Percentiles rank a stretch among this genome's conserved stretches.
Evolutionary conservation across 2,888 invertebrate species (phyloP).

Genomic region (Drosophila pegasa): DNA sequence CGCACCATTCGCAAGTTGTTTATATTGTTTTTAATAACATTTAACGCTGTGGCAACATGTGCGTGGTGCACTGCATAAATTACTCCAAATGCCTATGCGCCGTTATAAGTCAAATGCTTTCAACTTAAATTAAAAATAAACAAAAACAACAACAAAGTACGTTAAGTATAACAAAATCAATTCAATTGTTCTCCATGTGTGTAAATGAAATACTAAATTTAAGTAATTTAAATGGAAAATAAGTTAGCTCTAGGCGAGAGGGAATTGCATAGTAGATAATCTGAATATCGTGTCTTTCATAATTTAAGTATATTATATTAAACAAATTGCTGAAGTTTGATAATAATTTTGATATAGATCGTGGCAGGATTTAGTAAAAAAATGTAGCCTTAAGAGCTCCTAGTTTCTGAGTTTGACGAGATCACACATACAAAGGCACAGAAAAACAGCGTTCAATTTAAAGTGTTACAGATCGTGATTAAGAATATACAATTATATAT

Average conservation of each 20-base stretch:
- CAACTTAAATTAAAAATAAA: constrained; percentile 33
- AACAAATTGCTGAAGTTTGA: not conserved
- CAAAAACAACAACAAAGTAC: not conserved
- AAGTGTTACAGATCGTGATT: not conserved
- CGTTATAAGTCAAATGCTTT: constrained; percentile 51
- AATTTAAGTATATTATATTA: too few relatives aligned
- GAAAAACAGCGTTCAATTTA: not conserved
- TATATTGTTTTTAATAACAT: constrained; percentile 79
- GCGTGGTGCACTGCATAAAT: constrained; percentile 67
- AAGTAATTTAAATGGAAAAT: not conserved
- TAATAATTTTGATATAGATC: too few relatives aligned
- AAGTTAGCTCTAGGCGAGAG: not conserved
- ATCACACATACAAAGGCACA: not conserved
- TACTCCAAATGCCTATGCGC: constrained; percentile 54
- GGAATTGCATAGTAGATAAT: too few relatives aligned
- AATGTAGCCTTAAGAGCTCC: not conserved
- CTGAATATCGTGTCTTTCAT: too few relatives aligned
- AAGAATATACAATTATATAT: not conserved
- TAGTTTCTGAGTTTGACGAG: not conserved
- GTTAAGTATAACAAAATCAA: not conserved
- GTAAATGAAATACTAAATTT: not conserved
- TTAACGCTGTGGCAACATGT: constrained; percentile 67
- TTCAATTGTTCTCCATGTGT: not conserved
- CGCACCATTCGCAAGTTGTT: constrained; percentile 61
- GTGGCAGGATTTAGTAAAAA: too few relatives aligned